phyloP scores from a whole-genome alignment of 2,888 invertebrate genomes.

The Axea sp. region DNA sequence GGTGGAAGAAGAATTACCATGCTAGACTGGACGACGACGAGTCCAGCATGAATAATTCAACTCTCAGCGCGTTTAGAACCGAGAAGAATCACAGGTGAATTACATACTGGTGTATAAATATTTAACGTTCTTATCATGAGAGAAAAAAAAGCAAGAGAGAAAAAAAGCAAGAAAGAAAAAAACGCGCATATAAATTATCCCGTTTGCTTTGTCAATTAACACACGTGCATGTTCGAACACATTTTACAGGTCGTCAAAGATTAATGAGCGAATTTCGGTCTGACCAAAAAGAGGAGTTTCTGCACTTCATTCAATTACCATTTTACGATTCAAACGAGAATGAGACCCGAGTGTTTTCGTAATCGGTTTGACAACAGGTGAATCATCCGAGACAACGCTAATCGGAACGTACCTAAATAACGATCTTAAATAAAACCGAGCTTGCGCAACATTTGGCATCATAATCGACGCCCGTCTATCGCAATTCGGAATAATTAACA shows the following conservation, averaged over 20 bases:
- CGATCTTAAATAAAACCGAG: conserved; percentile 30
- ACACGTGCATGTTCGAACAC: conserved; percentile 27
- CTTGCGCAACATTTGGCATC: conserved; percentile 52
- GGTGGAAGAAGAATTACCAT: conserved; percentile 63
- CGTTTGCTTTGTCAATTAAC: conserved; percentile 50
- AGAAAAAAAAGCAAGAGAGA: too few relatives aligned
- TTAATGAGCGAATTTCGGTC: conserved; percentile 9
- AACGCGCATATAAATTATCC: conserved; percentile 31
- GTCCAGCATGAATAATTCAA: conserved; percentile 70
- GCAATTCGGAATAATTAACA: conserved; percentile 32
- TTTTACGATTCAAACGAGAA: too few relatives aligned
- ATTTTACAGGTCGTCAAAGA: conserved; percentile 5
- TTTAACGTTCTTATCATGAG: conserved; percentile 50
- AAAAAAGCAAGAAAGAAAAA: too few relatives aligned
- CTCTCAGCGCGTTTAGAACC: conserved; percentile 63
- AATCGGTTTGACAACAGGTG: conserved; percentile 21
- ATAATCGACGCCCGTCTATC: conserved; percentile 38
- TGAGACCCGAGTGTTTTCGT: neutral
- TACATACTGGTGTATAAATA: conserved; percentile 43
- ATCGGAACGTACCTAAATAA: conserved; percentile 27
- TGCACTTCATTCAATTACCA: too few relatives aligned
- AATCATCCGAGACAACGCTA: conserved; percentile 15
- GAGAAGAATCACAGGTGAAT: conserved; percentile 54
- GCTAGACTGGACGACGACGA: conserved; percentile 57
- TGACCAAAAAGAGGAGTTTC: neutral